Evolutionary conservation across 2,797 vertebrate species (phyloP), one percentile per base, ranked within the genome.

Genomic region (Eidolon dupreanum): DNA sequence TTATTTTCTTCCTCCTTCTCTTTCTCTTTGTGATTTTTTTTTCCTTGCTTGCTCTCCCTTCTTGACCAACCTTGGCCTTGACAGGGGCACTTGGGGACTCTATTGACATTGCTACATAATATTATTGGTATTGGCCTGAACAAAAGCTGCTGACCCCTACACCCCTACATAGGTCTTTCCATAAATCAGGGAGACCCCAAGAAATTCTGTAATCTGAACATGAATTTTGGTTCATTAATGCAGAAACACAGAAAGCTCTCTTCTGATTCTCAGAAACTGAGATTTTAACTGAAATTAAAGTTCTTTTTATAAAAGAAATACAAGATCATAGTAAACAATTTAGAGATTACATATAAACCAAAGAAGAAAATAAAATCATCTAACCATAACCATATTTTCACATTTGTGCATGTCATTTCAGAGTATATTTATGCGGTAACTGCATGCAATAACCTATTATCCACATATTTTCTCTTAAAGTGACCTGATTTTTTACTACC

Each of bases 201-300:
- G 31, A n/a, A 51, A 49, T 9, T 26, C 46, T 46, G 8, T 33
- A n/a, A 89, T 46, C 28, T 33, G 92, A 82, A 92, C 93, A 61
- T 19, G 74, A 79, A 84, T 16, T 6, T 41, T 13, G 22, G n/a
- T 38, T 84, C 38, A 17, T 87, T 78, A 41, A 51, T 28, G 20
- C 19, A 65, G 12, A 88, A 68, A n/a, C 17, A 77, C 12, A 83
- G 63, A 73, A 36, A 9, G 7, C 11, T 84, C 57, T 78, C 41
- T 94, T 85, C 81, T 68, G 57, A 66, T 33, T 86, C 17, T 36
- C 41, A 87, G 41, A 92, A 73, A 96, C 36, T 22, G 82, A 22
- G 22, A 41, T 83, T 79, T 94, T 83, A 26, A 82, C 74, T n/a
- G 20, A 83, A 92, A 41, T 61, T 5, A 17, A 57, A 41, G 66